phyloP scores from a whole-genome alignment of 2,113 vertebrate species.

The Osmerus mordax region DNA sequence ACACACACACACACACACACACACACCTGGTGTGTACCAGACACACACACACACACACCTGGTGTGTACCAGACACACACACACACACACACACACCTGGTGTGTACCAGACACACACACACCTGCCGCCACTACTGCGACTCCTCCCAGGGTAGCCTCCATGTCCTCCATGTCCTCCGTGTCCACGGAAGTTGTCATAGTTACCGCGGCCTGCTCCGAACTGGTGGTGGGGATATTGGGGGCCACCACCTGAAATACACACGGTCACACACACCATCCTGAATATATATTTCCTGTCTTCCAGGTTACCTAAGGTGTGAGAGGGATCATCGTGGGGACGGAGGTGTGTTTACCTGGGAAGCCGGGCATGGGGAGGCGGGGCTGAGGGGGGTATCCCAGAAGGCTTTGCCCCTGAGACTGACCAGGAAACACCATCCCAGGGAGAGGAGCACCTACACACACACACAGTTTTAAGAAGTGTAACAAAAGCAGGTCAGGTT shows the following conservation, averaged over 20 bases:
- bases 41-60: too few species aligned
- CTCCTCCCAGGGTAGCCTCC: conserved; percentile 75
- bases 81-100: too few species aligned
- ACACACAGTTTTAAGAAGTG: background rate
- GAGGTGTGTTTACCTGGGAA: conserved; percentile 45
- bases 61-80: too few species aligned
- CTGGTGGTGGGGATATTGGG: conserved; percentile 79
- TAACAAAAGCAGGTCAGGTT: too few species aligned
- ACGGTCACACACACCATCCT: too few species aligned
- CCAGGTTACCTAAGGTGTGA: background rate
- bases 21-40: too few species aligned
- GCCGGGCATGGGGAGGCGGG: conserved; percentile 67
- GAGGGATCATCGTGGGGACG: background rate
- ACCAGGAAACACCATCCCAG: conserved; percentile 62
- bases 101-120: too few species aligned
- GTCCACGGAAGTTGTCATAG: conserved; percentile 86
- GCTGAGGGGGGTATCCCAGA: conserved; percentile 74
- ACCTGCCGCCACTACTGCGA: conserved; percentile 71
- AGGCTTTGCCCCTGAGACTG: conserved; percentile 62
- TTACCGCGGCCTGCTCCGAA: conserved; percentile 80
- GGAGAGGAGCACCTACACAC: conserved; percentile 44
- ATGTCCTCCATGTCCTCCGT: conserved; percentile 67
- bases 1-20: too few species aligned
- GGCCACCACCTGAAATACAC: conserved; percentile 50
- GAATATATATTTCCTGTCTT: conserved; percentile 10